A percentile compares a stretch with the other conserved stretches of the same genome.
Conservation (phyloP, 2,113 vertebrate species). For the Siniperca chuatsi region DNA sequence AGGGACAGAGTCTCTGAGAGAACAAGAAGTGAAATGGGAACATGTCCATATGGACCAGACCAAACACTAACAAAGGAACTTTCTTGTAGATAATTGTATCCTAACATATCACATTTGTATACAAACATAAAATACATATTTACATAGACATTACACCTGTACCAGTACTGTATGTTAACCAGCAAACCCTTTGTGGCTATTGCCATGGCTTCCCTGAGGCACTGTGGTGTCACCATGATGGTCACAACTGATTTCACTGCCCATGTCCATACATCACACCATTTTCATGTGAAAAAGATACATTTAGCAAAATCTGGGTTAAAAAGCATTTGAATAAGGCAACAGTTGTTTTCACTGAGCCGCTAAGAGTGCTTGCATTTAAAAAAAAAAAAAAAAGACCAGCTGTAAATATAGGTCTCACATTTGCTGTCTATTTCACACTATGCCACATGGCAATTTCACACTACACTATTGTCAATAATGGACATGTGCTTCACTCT, state of each 20-base stretch:
- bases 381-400: neutral
- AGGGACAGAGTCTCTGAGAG: slow-evolving; percentile 52
- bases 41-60: slow-evolving; percentile 32
- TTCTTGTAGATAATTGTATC: neutral
- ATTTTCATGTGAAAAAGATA: neutral
- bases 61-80: slow-evolving; percentile 29
- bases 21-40: slow-evolving; percentile 59
- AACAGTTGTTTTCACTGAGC: neutral
- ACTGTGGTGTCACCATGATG: neutral
- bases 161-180: neutral
- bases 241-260: neutral
- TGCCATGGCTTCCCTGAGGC: neutral
- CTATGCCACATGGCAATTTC: neutral
- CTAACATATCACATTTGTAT: neutral
- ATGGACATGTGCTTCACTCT: neutral
- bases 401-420: neutral
- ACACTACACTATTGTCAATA: slow-evolving; percentile 6
- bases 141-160: neutral
- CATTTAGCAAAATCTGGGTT: neutral
- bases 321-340: neutral
- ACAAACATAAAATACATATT: neutral
- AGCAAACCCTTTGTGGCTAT: neutral
- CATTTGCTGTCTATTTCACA: slow-evolving; percentile 9
- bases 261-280: neutral
- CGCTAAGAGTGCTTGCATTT: neutral